Base-by-base conservation (phyloP, 2,888 invertebrate genomes). In the Platerodrilus igneus region DNA sequence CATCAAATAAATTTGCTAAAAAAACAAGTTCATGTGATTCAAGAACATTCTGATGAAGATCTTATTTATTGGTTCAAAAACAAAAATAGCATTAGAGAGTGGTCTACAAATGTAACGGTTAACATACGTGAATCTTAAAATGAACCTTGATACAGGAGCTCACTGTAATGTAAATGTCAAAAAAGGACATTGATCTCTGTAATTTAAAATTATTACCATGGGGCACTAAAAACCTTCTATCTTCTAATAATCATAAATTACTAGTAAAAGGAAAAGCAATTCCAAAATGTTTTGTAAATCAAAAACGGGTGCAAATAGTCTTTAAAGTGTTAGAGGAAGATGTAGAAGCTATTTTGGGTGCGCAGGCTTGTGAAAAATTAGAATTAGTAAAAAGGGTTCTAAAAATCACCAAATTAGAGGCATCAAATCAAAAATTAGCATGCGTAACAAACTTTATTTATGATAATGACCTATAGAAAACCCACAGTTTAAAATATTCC, bases 11-110 rank as follows among this genome's bases (percentile, higher is more conserved):
- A 8, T n/a, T n/a, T n/a, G n/a, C n/a, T n/a, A n/a, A n/a, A n/a
- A n/a, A n/a, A n/a, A n/a, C n/a, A n/a, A n/a, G n/a, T n/a, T n/a
- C n/a, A n/a, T n/a, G n/a, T 2, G 2, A 18, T 7, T 15, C 14
- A 26, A 26, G 26, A 14, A 26, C 26, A 26, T 13, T 3, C 26
- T 26, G 26, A 26, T 14, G 26, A 26, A 13, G 26, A 10, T 3
- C 7, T 11, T 26, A 7, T 26, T 13, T 26, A 14, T 26, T 13
- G 26, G 26, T n/a, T n/a, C n/a, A n/a, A n/a, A n/a, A 19, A 19
- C 5, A 4, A 19, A 4, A 19, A 19, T 19, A 19, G 7, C 7
- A 7, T 6, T 7, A 7, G 7, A 19, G 19, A 19, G 4, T 19
- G 19, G 19, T 6, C 4, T 19, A 19, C 19, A 19, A 4, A 19